Base-by-base conservation (phyloP, 1,140 invertebrate genomes). In the Drosophila seguyi region DNA sequence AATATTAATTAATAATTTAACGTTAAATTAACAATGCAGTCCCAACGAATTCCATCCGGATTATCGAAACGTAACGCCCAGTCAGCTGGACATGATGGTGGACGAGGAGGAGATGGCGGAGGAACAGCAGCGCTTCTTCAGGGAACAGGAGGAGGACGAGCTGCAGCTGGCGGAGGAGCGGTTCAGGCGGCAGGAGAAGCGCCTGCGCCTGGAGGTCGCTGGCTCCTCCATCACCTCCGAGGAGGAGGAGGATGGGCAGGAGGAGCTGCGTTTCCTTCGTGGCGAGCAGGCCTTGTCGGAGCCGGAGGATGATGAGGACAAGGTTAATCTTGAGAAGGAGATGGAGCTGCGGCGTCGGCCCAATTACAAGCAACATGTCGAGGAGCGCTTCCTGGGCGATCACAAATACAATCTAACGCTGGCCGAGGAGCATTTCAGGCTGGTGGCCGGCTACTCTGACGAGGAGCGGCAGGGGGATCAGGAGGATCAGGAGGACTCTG, bases 71-170 rank as follows among this genome's bases (percentile, higher is more conserved):
- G 4, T 68, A 6, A 68, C 65, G 3, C 14, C 16, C 38, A 62
- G 50, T 14, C 69, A 50, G 11, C 14, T 73, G 36, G 29, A 47
- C n/a, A 6, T 74, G 18, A 42, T 71, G 14, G 18, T 16, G 38
- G 39, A 25, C 18, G 57, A 52, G 16, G 42, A n/a, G 22, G 38
- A 57, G 22, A 20, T 27, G 13, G 16, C 38, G 10, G 27, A 6
- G 13, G 18, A 36, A 18, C 44, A 65, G 29, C 36, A 42, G 14
- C 65, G 44, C 16, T n/a, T 18, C 11, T 61, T 27, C 5, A n/a
- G 31, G 18, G 41, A 31, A 2, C 45, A 73, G 16, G 25, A 42
- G 3, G 27, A 42, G 11, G 45, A 31, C 6, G 44, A 41, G 18
- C n/a, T 31, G 34, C 29, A n/a, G 71, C 31, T 36, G 14, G 14